Conservation (phyloP, 2,888 invertebrate species). For the Monopis laevigella region DNA sequence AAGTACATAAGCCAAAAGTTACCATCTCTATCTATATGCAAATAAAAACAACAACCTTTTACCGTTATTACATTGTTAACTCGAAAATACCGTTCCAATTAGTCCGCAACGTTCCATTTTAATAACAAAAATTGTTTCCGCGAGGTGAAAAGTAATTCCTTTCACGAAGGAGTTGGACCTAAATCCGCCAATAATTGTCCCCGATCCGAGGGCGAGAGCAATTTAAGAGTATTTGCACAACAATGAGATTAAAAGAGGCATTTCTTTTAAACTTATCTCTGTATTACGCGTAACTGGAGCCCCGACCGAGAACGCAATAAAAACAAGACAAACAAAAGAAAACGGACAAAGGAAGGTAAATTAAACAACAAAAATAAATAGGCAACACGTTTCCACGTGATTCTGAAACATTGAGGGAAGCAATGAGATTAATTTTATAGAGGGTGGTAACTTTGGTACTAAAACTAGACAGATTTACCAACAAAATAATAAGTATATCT, state of each 20-base stretch:
- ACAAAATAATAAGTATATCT: too few relatives aligned
- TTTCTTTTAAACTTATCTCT: conserved; percentile 37
- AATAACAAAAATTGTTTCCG: conserved; percentile 25
- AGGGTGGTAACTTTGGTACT: neutral
- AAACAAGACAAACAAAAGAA: conserved; percentile 30
- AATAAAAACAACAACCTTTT: neutral
- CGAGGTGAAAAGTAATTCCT: conserved; percentile 26
- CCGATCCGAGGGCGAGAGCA: conserved; percentile 23
- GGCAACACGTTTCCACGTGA: conserved; percentile 32
- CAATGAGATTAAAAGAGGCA: conserved; percentile 37
- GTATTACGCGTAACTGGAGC: conserved; percentile 29
- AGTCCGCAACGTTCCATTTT: conserved; percentile 19
- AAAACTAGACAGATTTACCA: too few relatives aligned
- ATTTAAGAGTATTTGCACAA: conserved; percentile 31
- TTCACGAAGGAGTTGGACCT: conserved; percentile 20
- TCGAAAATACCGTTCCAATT: conserved; percentile 5
- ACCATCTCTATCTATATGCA: too few relatives aligned
- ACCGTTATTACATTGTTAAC: neutral
- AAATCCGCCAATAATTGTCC: conserved; percentile 27
- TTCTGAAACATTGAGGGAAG: conserved; percentile 25
- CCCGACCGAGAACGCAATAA: conserved; percentile 30
- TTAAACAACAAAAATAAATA: conserved; percentile 43
- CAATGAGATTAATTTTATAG: neutral
- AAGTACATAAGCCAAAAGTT: too few relatives aligned
- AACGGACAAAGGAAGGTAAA: conserved; percentile 36